A percentile compares a stretch with the other conserved stretches of the same genome.
phyloP scores from a whole-genome alignment of 92 coral and sea anemone species.

The Pocillopora meandrina region DNA sequence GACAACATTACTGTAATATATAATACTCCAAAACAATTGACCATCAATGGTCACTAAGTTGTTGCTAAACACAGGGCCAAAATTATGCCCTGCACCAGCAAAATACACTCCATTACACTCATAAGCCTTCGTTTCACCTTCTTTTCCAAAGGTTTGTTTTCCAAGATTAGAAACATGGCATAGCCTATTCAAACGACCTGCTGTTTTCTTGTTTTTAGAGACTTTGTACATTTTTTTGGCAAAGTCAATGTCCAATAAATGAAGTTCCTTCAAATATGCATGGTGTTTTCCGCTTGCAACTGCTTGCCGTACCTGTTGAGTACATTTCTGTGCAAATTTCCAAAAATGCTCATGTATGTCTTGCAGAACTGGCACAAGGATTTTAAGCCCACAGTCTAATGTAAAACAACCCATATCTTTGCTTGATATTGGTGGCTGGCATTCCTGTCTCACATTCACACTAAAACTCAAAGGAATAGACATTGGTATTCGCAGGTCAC shows the following conservation, averaged over 20 bases:
- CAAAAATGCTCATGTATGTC: conserved; percentile 53
- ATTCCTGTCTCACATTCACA: conserved; percentile 60
- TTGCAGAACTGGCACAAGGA: conserved; percentile 42
- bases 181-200: conserved; percentile 53
- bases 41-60: conserved; percentile 70
- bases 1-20: conserved; percentile 70
- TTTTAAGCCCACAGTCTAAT: conserved; percentile 51
- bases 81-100: conserved; percentile 63
- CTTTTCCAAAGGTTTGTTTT: conserved; percentile 37
- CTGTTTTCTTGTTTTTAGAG: conserved; percentile 46
- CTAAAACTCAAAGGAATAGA: conserved; percentile 59
- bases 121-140: conserved; percentile 7
- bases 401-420: conserved; percentile 62
- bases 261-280: conserved; percentile 46
- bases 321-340: conserved; percentile 68
- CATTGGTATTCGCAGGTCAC: conserved; percentile 44
- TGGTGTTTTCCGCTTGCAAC: conserved; percentile 58
- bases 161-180: conserved; percentile 66
- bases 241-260: conserved; percentile 40
- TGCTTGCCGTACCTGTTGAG: conserved; percentile 43
- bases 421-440: conserved; percentile 49
- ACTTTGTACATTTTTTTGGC: conserved; percentile 31
- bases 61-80: conserved; percentile 82
- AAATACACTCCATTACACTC: conserved; percentile 64
- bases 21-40: conserved; percentile 64